phyloP scores from a whole-genome alignment of 1,140 invertebrate species.

The Drosophila nikananu region DNA sequence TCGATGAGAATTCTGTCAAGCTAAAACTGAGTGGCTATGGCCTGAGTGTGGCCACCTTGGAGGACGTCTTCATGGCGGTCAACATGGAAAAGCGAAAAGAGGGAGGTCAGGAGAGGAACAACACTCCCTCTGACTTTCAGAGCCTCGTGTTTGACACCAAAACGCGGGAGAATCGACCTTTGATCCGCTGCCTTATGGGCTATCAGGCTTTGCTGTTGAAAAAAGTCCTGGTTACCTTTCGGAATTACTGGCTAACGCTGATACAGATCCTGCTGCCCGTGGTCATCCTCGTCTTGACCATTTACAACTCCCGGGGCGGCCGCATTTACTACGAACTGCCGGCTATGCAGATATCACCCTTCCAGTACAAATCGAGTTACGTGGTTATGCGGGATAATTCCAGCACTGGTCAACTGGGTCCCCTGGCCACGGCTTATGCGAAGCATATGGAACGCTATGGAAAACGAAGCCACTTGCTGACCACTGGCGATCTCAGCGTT shows the following conservation, averaged over 20 bases:
- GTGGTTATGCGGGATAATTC: constrained; percentile 18
- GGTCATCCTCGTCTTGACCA: constrained; percentile 87
- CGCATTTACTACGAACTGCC: constrained; percentile 25
- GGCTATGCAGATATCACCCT: constrained; percentile 14
- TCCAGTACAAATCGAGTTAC: constrained; percentile 2
- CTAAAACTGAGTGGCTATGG: constrained; percentile 91
- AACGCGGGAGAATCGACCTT: not conserved
- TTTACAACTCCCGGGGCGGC: constrained; percentile 83
- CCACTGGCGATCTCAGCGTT: not conserved
- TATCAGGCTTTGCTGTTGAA: constrained; percentile 88
- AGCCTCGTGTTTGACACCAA: constrained; percentile 18
- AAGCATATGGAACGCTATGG: not conserved
- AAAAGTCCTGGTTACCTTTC: constrained; percentile 86
- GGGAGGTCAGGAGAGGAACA: not conserved
- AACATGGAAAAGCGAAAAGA: not conserved
- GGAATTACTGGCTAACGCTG: constrained; percentile 86
- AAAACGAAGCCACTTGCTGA: not conserved
- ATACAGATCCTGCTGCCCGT: constrained; percentile 88
- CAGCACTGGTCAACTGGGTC: not conserved
- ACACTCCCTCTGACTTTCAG: not conserved
- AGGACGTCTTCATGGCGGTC: constrained; percentile 92
- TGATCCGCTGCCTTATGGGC: constrained; percentile 6
- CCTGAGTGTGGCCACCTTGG: constrained; percentile 96
- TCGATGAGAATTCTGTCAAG: constrained; percentile 49
- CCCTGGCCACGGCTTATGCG: not conserved